Evolutionary conservation across 2,888 invertebrate genomes (phyloP).

Genomic region (Stegophylla sp.): DNA sequence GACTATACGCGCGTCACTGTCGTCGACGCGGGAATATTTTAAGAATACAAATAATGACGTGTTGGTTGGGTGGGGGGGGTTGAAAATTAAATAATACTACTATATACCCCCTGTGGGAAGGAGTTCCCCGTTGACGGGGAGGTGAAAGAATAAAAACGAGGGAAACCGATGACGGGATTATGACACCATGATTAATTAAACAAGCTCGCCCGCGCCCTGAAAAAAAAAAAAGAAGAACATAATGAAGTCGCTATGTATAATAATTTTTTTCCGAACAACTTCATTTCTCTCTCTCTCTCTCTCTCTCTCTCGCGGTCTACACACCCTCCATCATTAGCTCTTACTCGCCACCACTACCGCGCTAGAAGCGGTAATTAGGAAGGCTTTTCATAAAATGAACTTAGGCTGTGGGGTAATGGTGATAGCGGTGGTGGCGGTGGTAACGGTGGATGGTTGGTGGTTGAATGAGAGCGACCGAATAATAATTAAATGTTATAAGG

Average conservation of each 20-base stretch:
- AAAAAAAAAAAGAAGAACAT: constrained; percentile 14
- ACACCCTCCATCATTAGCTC: background rate
- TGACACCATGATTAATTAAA: constrained; percentile 58
- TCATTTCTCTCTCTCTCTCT: constrained; percentile 28
- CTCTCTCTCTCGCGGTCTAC: too few relatives aligned
- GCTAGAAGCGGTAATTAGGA: constrained; percentile 40
- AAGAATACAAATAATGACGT: constrained; percentile 43
- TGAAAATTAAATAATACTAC: constrained; percentile 42
- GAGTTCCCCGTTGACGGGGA: background rate
- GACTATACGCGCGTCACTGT: background rate
- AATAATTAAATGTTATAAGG: background rate
- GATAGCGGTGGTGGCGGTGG: background rate
- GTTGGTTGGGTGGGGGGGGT: too few relatives aligned
- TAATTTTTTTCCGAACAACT: constrained; percentile 34
- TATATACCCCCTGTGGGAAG: too few relatives aligned
- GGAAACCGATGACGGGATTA: constrained; percentile 50
- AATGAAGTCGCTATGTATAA: constrained; percentile 33
- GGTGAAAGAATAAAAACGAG: constrained; percentile 22
- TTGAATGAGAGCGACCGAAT: background rate
- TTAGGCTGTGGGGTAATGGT: background rate
- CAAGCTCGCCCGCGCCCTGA: background rate
- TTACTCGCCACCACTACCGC: background rate
- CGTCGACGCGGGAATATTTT: background rate
- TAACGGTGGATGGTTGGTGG: background rate
- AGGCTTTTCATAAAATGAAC: constrained; percentile 34